Evolutionary conservation across 2,113 vertebrate genomes (phyloP).

Genomic region (Gasterosteus aculeatus): DNA sequence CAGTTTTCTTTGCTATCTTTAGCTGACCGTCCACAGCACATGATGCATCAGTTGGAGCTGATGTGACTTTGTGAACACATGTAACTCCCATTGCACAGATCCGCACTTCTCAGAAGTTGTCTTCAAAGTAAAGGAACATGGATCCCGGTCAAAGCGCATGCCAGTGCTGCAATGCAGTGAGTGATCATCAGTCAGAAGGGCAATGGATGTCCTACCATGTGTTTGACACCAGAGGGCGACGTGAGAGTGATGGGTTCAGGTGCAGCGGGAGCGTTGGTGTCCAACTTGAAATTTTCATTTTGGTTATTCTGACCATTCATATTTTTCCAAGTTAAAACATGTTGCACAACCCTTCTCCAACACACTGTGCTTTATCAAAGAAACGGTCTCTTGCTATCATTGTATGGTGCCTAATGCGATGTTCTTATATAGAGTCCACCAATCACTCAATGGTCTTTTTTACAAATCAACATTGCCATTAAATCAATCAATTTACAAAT

Average conservation of each 20-base stretch:
- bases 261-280: background rate
- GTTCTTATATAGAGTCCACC: background rate
- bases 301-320: background rate
- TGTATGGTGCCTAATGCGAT: background rate
- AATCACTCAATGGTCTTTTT: background rate
- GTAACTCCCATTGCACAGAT: background rate
- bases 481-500: background rate
- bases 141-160: constrained; percentile 42
- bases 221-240: constrained; percentile 75
- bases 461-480: background rate
- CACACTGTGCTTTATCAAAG: background rate
- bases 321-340: background rate
- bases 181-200: constrained; percentile 30
- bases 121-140: constrained; percentile 25
- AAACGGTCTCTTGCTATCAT: background rate
- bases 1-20: constrained; percentile 38
- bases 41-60: background rate
- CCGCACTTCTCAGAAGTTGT: constrained; percentile 16
- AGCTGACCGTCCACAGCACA: constrained; percentile 21
- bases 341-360: background rate
- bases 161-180: constrained; percentile 81
- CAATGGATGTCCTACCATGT: constrained; percentile 24
- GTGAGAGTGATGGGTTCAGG: constrained; percentile 1
- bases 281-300: background rate
- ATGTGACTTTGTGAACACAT: background rate